Base-by-base conservation (phyloP, 1,140 invertebrate genomes). In the Heliconius himera region DNA sequence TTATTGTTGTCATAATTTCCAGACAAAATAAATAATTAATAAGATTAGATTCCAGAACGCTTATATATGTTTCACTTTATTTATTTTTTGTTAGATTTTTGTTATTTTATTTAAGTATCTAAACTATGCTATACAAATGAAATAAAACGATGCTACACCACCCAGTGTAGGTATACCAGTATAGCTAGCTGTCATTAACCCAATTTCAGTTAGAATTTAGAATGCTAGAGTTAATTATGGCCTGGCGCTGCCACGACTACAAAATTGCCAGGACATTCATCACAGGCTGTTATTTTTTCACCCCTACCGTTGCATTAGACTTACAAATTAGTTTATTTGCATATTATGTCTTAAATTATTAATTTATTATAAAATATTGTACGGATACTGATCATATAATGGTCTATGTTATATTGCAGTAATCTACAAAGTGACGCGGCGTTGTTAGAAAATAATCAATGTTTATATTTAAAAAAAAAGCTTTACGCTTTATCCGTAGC, bases 141-240 rank as follows among this genome's bases (percentile, higher is more conserved):
- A 76, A 26, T 38, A 66, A 72, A 77, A 33, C 70, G 46, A 77
- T 33, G 49, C 70, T 22, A 77, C 72, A 51, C 70, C 76, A 72
- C 66, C 70, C 54, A 56, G 16, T 9, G 20, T 56, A 22, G 54
- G n/a, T 22, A 77, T 77, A 54, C 33, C 5, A 8, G 33, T 6
- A 36, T 36, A 36, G 33, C 33, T 41, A 73, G 70, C 33, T 78
- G 70, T 72, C 70, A 73, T 78, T 78, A 78, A 78, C 76, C 76
- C 46, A 78, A 22, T 78, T 78, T 77, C 22, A 22, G 76, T 73
- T 78, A 73, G 71, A 73, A 78, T 78, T 76, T 76, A 76, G 60
- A 76, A 76, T 49, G n/a, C 74, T 76, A 70, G 74, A 70, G 74
- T 70, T 76, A 70, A 76, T 76, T 76, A 66, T 70, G 56, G 74